A percentile compares a stretch with the other conserved stretches of the same genome.
These are phyloP conservation scores for Anthoscopus minutus DNA, from an alignment of 2,113 vertebrate species.

Conservation along the genomic window DNA sequence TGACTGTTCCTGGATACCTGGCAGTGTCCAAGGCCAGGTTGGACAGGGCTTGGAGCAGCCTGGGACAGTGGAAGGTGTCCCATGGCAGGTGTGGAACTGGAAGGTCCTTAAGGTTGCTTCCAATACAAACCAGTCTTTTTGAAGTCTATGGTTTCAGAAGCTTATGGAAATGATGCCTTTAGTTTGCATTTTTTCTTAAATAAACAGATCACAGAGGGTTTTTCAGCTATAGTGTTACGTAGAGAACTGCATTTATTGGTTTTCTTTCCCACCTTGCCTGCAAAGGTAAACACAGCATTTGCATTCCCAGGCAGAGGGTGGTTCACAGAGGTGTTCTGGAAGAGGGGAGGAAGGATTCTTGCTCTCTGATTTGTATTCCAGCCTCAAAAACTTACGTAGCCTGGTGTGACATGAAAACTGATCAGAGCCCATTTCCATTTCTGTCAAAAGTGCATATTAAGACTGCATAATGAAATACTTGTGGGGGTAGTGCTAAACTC, in stretches of 20 bases:
- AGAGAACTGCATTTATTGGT: background rate
- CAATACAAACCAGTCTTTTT: background rate
- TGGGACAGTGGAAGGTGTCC: rapidly evolving
- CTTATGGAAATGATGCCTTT: background rate
- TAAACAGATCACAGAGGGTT: background rate
- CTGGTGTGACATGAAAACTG: conserved; percentile 51
- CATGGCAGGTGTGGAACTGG: background rate
- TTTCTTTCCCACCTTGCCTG: background rate
- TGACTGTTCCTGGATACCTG: background rate
- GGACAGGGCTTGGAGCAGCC: rapidly evolving
- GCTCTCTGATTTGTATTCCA: conserved; percentile 36
- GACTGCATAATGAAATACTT: conserved; percentile 61
- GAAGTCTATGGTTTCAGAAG: background rate
- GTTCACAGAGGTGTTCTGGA: background rate
- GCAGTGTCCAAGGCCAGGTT: rapidly evolving
- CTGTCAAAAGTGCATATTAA: conserved; percentile 55
- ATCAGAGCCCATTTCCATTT: conserved; percentile 58
- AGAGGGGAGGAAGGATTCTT: background rate
- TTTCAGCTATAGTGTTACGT: background rate
- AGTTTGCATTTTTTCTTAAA: background rate
- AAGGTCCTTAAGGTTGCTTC: background rate
- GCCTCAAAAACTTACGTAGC: conserved; percentile 40
- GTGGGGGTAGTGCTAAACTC: conserved; percentile 62
- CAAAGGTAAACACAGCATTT: background rate
- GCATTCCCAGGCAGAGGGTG: background rate